Evolutionary conservation across 2,888 invertebrate species (phyloP), one percentile per base, ranked within the genome.

Genomic region (Pyrocoelia pectoralis): DNA sequence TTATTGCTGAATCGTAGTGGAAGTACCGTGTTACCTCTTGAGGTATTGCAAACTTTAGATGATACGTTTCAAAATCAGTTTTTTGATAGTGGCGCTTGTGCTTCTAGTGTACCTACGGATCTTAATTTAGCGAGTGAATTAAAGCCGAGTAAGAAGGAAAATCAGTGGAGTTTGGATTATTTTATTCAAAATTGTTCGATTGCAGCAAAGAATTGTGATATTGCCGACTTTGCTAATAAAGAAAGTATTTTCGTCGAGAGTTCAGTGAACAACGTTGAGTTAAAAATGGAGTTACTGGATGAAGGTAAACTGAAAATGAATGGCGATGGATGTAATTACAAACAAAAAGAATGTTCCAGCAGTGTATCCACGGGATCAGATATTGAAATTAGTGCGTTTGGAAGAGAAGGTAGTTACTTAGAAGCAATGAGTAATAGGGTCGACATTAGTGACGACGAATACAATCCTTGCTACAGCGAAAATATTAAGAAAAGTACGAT

Each of bases 91-190:
- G 77, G 78, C 67, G 79, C 80, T 18, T 76, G 79, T 74, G 84
- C 79, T 74, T 79, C 86, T 46, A 87, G 86, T 74, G 86, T 90
- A 62, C 90, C 90, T 73, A 88, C 88, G 74, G 87, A 89, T 76
- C 83, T 90, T 67, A 87, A 89, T 83, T 84, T 89, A 72, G 86
- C 82, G 68, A 83, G 83, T 10, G 75, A 78, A 53, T 72, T 72
- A 46, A 68, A 65, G 48, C 61, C 65, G 40, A 65, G 38, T 28
- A 60, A 65, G 28, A 71, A 67, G 41, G 71, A 73, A n/a, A n/a
- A n/a, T n/a, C n/a, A n/a, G 55, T 69, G 68, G 69, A 71, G 15
- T 50, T 43, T 62, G 28, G 59, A 66, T 33, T 71, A 67, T 65
- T 68, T 67, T 12, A 64, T 56, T 4, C 66, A 65, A 4, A 61